Evolutionary conservation across 2,113 vertebrate genomes (phyloP), one percentile per base, ranked within the genome.

Genomic region (Coryphaenoides rupestris): DNA sequence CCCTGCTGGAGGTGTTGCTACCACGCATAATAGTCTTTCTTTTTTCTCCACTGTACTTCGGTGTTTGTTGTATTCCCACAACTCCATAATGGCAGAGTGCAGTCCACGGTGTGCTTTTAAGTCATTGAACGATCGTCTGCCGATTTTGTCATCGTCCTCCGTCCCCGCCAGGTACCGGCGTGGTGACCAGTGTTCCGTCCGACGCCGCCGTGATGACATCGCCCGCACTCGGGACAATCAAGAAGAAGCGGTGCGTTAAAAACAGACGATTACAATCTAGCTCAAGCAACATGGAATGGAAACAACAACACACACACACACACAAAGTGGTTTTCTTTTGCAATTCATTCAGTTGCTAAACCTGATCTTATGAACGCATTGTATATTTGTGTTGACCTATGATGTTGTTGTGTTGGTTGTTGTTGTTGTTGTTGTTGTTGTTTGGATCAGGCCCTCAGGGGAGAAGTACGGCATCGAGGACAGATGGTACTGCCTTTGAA

Each of bases 111-210:
- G 9, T 33, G 28, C 13, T 7, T 40, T 12, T 40, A 12, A 40
- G n/a, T n/a, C n/a, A n/a, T n/a, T n/a, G 9, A 40, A 40, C 6
- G 33, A 12, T 6, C 9, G 33, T 40, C 33, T 40, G 9, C 33
- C 13, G 33, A 7, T 6, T 49, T 9, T 19, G 21, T n/a, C n/a
- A n/a, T n/a, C n/a, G n/a, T n/a, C n/a, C 61, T 50, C 22, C 46
- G 4, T 24, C 33, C n/a, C 13, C 9, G 4, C 45, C 75, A 99
- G 97, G 97, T 55, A 98, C 96, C 12, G 97, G 97, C 5, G 88
- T 99, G 3, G 96, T 99, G 52, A 95, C 95, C 52, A 96, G 97
- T n/a, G 97, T 99, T 62, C 97, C 97, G 1, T 99, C 96, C 2
- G 97, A 99, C 73, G 86, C 97, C 40, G 96, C 97, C 0, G n/a